These are phyloP conservation scores for Chinchilla lanigera DNA, from an alignment of 2,113 vertebrate species.

Conservation along the genomic window DNA sequence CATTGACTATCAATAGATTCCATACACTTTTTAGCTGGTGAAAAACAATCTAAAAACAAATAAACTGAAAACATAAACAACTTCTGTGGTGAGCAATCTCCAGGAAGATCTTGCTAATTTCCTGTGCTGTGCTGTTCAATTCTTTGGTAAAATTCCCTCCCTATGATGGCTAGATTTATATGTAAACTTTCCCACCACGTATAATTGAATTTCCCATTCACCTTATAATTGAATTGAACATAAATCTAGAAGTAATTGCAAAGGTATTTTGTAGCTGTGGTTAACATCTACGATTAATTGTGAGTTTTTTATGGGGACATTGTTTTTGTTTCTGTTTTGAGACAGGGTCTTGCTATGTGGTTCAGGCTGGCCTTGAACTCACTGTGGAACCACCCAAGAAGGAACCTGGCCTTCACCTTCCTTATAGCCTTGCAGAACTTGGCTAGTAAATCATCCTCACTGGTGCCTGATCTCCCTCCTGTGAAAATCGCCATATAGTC, in stretches of 20 bases:
- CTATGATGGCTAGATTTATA: neutral
- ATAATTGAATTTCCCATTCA: neutral
- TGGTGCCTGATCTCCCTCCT: neutral
- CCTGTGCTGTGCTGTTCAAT: neutral
- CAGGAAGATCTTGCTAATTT: neutral
- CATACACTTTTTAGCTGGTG: neutral
- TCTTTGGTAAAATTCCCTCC: neutral
- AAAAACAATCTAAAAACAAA: conserved; percentile 30
- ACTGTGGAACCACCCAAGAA: neutral
- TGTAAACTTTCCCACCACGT: neutral
- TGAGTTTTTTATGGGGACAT: too few relatives aligned
- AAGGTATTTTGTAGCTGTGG: neutral
- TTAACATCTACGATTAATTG: neutral
- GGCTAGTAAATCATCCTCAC: neutral
- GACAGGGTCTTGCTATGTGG: neutral
- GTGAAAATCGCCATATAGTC: neutral
- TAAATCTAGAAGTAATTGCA: neutral
- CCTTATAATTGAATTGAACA: neutral
- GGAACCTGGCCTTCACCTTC: neutral
- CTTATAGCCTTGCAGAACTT: neutral
- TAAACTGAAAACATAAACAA: neutral
- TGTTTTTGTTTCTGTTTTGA: neutral
- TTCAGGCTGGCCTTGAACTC: neutral
- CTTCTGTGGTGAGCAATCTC: neutral
- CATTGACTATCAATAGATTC: neutral